Conservation (phyloP, 2,797 vertebrate species). For the Ataeniobius toweri region DNA sequence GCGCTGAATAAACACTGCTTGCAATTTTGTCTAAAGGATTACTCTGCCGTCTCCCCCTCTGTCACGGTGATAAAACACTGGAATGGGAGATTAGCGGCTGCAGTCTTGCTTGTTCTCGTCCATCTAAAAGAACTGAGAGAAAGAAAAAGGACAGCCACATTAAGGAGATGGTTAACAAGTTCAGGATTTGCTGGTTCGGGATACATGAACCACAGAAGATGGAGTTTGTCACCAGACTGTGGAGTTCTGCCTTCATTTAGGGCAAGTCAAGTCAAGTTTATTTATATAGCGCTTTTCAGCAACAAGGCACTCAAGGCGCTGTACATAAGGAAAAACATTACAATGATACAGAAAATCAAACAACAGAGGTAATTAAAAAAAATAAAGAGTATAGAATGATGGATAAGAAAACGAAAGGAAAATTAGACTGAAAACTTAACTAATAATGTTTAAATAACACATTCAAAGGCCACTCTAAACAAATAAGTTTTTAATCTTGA, state of each 20-base stretch:
- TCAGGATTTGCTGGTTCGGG: conserved; percentile 2
- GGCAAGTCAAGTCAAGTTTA: neutral
- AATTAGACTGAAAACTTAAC: too few species aligned
- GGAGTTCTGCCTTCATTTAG: neutral
- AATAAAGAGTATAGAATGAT: too few species aligned
- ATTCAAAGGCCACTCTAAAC: too few species aligned
- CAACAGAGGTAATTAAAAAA: too few species aligned
- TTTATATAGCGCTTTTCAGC: too few species aligned
- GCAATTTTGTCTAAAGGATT: conserved; percentile 74
- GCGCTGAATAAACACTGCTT: conserved; percentile 69
- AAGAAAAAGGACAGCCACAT: conserved; percentile 34
- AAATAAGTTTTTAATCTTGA: too few species aligned
- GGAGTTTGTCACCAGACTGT: conserved; percentile 1
- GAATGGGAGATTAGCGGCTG: conserved; percentile 71
- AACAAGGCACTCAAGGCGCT: too few species aligned
- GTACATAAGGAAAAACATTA: too few species aligned
- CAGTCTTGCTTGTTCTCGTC: conserved; percentile 55
- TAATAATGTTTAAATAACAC: too few species aligned
- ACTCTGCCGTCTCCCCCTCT: conserved; percentile 60
- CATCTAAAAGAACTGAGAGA: conserved; percentile 40
- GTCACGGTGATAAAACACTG: conserved; percentile 73
- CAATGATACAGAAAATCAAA: too few species aligned
- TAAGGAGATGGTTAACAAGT: conserved; percentile 37
- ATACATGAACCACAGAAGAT: conserved; percentile 30
- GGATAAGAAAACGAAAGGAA: too few species aligned